phyloP scores from a whole-genome alignment of 2,888 invertebrate genomes.

The Lamellibrachia satsuma region DNA sequence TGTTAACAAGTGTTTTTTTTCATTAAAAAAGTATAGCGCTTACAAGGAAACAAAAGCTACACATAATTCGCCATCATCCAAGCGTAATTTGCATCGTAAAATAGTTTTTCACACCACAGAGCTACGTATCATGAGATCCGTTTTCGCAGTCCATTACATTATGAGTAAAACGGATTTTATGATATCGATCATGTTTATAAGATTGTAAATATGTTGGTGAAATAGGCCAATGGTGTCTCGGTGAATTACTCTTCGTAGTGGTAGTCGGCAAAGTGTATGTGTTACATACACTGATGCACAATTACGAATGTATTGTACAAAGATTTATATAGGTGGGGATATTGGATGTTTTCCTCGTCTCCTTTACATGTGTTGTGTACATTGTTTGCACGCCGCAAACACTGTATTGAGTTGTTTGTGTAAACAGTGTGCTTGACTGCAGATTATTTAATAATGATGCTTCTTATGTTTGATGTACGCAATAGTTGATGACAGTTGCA shows the following conservation, averaged over 20 bases:
- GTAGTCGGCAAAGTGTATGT: neutral
- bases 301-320: neutral
- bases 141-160: neutral
- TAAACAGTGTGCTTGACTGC: neutral
- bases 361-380: neutral
- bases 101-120: neutral
- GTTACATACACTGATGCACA: neutral
- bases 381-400: neutral
- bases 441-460: slow-evolving; percentile 12
- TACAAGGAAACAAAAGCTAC: neutral
- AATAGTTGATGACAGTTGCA: neutral
- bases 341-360: neutral
- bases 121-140: neutral
- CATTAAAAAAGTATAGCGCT: neutral
- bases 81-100: neutral
- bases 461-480: slow-evolving; percentile 17
- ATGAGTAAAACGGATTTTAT: neutral
- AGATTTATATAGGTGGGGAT: neutral
- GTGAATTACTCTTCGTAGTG: slow-evolving; percentile 1
- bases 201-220: neutral
- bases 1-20: neutral
- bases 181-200: neutral
- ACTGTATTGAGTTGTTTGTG: neutral
- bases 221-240: neutral
- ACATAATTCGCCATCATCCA: neutral